These are phyloP conservation scores for Cladopsammia gracilis DNA, from an alignment of 64 coral and sea anemone species.

Conservation along the genomic window DNA sequence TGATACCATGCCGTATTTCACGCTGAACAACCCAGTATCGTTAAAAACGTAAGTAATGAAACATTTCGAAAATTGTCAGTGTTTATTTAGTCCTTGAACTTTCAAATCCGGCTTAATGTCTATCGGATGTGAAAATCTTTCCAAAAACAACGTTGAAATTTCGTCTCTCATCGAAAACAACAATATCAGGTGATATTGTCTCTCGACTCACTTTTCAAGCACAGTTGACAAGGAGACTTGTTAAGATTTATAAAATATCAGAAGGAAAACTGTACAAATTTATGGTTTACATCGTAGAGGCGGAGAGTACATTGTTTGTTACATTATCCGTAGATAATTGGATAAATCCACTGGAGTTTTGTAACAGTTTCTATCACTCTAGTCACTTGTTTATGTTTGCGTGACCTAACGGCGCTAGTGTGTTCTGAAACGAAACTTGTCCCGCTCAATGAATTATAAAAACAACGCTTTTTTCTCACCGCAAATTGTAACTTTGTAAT, in stretches of 20 bases:
- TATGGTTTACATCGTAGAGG: background rate
- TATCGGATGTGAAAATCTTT: background rate
- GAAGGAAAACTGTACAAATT: background rate
- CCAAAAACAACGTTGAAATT: background rate
- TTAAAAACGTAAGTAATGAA: slow-evolving; percentile 7
- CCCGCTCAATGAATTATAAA: background rate
- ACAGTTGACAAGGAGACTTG: background rate
- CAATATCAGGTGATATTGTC: background rate
- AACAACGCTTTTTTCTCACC: background rate
- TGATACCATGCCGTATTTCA: slow-evolving; percentile 29
- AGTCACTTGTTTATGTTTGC: background rate
- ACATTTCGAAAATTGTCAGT: background rate
- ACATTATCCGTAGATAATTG: slow-evolving; percentile 8
- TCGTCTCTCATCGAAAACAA: background rate
- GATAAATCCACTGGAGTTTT: background rate
- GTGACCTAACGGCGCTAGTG: background rate
- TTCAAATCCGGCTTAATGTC: background rate
- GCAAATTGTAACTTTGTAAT: background rate
- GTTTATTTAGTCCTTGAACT: background rate
- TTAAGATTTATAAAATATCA: background rate
- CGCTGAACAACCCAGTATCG: slow-evolving; percentile 1
- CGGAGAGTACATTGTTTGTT: background rate
- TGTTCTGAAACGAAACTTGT: background rate
- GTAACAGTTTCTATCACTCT: background rate
- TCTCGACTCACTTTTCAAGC: background rate